These are phyloP conservation scores for Xylocampa areola DNA, from an alignment of 2,888 invertebrate genomes.

Conservation along the genomic window DNA sequence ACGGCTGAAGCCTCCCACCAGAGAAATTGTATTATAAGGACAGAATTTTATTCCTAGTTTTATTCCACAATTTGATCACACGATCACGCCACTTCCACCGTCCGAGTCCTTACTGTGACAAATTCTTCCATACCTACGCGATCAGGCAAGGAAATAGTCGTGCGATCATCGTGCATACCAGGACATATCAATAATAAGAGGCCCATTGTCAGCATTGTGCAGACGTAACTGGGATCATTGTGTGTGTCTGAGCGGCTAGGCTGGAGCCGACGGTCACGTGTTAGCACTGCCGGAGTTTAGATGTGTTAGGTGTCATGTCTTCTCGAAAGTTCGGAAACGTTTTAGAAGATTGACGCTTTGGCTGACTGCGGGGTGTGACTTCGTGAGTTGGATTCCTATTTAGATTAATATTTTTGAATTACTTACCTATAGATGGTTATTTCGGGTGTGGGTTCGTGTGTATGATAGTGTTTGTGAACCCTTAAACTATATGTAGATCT, in stretches of 20 bases:
- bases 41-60: too few species aligned
- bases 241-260: slow-evolving; percentile 30
- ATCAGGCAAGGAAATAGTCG: slow-evolving; percentile 32
- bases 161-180: slow-evolving; percentile 37
- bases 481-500: too few species aligned
- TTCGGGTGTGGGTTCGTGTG: too few species aligned
- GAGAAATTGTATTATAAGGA: too few species aligned
- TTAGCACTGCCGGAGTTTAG: slow-evolving; percentile 4
- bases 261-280: slow-evolving; percentile 35
- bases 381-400: too few species aligned
- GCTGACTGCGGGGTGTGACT: too few species aligned
- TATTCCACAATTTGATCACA: neutral
- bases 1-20: too few species aligned
- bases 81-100: slow-evolving; percentile 29
- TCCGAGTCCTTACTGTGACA: neutral
- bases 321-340: slow-evolving; percentile 20
- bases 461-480: too few species aligned
- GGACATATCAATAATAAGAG: slow-evolving; percentile 55
- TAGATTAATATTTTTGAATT: too few species aligned
- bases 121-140: slow-evolving; percentile 8
- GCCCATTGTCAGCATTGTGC: slow-evolving; percentile 45
- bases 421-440: too few species aligned
- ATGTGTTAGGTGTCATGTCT: neutral
- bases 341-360: too few species aligned
- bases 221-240: slow-evolving; percentile 40